Evolutionary conservation across 1,140 invertebrate species (phyloP).

Genomic region (Scaptodrosophila lebanonensis): DNA sequence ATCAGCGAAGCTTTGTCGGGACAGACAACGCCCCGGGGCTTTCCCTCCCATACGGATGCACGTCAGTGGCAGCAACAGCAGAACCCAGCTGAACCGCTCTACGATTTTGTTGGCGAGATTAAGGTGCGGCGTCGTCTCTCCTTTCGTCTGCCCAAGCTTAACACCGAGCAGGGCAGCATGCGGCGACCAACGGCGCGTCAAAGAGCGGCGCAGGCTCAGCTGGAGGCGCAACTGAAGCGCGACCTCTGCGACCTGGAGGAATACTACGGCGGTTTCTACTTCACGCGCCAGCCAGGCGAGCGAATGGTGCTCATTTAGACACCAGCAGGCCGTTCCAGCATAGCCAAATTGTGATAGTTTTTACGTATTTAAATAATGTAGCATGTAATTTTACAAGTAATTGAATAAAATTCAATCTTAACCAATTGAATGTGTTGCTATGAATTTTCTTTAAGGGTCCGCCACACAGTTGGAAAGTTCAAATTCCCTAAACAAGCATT

Average conservation of each 20-base stretch:
- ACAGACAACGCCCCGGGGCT: slow-evolving; percentile 51
- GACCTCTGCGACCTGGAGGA: slow-evolving; percentile 57
- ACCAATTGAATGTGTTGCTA: too few relatives aligned
- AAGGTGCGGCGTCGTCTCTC: slow-evolving; percentile 47
- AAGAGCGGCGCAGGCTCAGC: slow-evolving; percentile 30
- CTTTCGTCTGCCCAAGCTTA: slow-evolving; percentile 33
- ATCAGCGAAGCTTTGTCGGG: slow-evolving; percentile 49
- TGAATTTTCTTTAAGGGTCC: too few relatives aligned
- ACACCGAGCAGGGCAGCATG: neutral
- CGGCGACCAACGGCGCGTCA: slow-evolving; percentile 36
- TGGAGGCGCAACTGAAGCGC: slow-evolving; percentile 46
- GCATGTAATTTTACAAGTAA: too few relatives aligned
- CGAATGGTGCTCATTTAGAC: slow-evolving; percentile 41
- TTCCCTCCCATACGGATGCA: slow-evolving; percentile 57
- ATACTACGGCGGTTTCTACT: slow-evolving; percentile 62
- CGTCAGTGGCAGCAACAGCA: slow-evolving; percentile 18
- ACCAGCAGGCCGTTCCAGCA: too few relatives aligned
- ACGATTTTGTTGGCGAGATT: slow-evolving; percentile 19
- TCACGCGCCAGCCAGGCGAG: slow-evolving; percentile 38
- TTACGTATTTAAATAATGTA: too few relatives aligned
- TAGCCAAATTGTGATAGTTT: too few relatives aligned
- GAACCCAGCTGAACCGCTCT: slow-evolving; percentile 22
- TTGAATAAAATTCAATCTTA: too few relatives aligned
- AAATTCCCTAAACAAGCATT: too few relatives aligned
- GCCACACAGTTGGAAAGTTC: too few relatives aligned